phyloP scores from a whole-genome alignment of 2,113 vertebrate genomes.

The Cyanistes caeruleus region DNA sequence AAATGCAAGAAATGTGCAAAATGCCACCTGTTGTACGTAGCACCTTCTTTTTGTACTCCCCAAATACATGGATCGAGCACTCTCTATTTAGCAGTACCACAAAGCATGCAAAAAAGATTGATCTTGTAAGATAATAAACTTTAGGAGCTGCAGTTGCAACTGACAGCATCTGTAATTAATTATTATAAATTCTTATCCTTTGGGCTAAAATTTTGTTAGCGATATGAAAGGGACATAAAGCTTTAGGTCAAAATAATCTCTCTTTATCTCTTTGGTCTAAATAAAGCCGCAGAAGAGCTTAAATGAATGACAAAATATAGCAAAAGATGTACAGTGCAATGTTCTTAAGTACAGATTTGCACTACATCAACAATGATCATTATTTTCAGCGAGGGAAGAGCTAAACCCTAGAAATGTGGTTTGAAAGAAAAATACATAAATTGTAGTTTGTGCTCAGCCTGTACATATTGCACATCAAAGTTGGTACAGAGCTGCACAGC shows the following conservation, averaged over 20 bases:
- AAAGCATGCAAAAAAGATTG: not conserved
- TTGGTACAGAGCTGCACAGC: not conserved
- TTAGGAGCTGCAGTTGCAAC: not conserved
- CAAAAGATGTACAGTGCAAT: constrained; percentile 10
- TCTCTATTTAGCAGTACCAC: not conserved
- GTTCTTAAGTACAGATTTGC: constrained; percentile 31
- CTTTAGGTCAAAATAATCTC: constrained; percentile 61
- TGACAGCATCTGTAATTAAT: not conserved
- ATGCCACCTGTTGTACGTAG: not conserved
- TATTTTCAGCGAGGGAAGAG: not conserved
- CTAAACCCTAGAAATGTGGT: not conserved
- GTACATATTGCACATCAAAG: not conserved
- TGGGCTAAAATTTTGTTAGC: constrained; percentile 49
- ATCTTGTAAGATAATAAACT: constrained; percentile 1
- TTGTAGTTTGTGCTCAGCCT: not conserved
- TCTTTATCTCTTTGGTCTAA: constrained; percentile 50
- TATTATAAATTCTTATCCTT: constrained; percentile 33
- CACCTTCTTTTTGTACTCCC: not conserved
- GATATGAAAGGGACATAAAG: constrained; percentile 54
- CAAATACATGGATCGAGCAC: not conserved
- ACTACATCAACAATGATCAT: not conserved
- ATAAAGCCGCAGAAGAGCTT: constrained; percentile 51
- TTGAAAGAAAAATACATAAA: not conserved
- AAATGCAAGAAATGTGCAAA: not conserved
- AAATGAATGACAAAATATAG: constrained; percentile 38